phyloP scores from a whole-genome alignment of 1,140 invertebrate genomes.

The Elysia chlorotica region DNA sequence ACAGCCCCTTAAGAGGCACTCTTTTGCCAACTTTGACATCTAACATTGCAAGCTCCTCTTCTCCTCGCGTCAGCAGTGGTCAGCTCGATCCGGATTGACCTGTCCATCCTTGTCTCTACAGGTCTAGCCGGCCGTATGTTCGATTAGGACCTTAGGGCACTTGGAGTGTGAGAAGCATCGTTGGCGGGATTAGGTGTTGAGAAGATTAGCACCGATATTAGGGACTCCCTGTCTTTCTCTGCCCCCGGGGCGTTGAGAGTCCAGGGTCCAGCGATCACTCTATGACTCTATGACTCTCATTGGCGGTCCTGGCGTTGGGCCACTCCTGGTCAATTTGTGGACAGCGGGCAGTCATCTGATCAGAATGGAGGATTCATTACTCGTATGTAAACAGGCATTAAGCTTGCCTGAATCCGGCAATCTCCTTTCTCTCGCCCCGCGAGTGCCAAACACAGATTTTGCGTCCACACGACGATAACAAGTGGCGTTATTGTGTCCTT shows the following conservation, averaged over 20 bases:
- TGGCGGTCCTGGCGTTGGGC: no score
- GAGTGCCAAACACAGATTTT: no score
- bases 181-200: neutral
- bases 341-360: slow-evolving; percentile 3
- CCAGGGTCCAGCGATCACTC: neutral
- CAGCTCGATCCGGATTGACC: neutral
- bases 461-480: no score
- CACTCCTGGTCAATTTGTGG: slow-evolving; percentile 14
- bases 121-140: no score
- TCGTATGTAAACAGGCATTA: slow-evolving; percentile 32
- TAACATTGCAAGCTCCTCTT: neutral
- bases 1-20: neutral
- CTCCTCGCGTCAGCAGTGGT: neutral
- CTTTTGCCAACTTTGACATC: neutral
- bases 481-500: no score
- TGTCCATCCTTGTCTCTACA: neutral
- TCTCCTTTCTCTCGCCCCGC: no score
- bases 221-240: neutral
- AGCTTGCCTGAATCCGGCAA: neutral
- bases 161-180: no score
- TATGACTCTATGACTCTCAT: neutral
- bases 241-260: neutral
- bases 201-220: neutral
- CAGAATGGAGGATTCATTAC: slow-evolving; percentile 26
- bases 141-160: no score